Base-by-base conservation (phyloP, 2,113 vertebrate species). In the Lutjanus erythropterus region DNA sequence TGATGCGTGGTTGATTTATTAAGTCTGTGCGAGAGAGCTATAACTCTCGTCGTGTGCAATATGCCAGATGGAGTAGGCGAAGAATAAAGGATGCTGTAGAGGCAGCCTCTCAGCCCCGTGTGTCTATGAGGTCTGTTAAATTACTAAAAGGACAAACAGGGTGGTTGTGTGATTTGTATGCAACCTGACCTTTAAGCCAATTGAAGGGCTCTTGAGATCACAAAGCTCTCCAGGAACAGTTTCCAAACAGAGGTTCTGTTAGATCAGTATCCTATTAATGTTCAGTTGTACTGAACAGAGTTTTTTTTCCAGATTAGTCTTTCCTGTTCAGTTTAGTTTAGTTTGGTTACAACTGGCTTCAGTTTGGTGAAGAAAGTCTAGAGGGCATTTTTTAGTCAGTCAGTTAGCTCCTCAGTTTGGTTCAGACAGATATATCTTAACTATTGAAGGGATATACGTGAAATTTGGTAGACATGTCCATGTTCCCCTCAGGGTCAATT, bases 141-240 rank as follows among this genome's bases (percentile, higher is more conserved):
- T 86, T 77, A 83, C 83, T 75, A 16, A 85, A 87, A 91, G 80
- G 87, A 92, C 89, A 88, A 89, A 91, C 39, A 19, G 72, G 70
- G 85, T 31, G 70, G 49, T 75, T 65, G 75, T 83, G 83, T 88
- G 90, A 93, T 93, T 89, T 93, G 84, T 88, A 84, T 91, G 78
- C 86, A 80, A 67, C 52, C 46, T 92, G 91, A 92, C 92, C 91
- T 94, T 93, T 93, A 78, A 80, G 84, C 69, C 87, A 33, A 87
- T 87, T 49, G 55, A 80, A 74, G 70, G 71, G 76, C 77, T 81
- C 85, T 86, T 62, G 52, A 87, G 81, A 88, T 78, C 77, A 87
- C 71, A 65, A 62, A 73, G n/a, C n/a, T n/a, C n/a, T n/a, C n/a
- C n/a, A n/a, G 71, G 74, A 88, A 80, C 52, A 41, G 66, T 75